These are phyloP conservation scores for Spinus pinus DNA, from an alignment of 2,797 vertebrate species.

Conservation along the genomic window DNA sequence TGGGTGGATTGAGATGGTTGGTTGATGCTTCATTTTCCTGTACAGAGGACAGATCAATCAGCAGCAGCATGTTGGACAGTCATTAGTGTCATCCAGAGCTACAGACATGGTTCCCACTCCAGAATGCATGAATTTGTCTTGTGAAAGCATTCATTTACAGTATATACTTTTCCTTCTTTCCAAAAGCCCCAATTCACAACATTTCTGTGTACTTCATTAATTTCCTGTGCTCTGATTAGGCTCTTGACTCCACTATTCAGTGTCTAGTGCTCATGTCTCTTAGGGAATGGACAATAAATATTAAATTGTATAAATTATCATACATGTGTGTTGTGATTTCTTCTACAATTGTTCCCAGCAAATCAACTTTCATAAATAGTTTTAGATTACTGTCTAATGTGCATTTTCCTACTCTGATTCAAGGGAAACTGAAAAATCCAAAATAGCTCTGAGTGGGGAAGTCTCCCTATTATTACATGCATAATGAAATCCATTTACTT, in stretches of 20 bases:
- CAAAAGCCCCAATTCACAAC: background rate
- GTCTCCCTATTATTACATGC: background rate
- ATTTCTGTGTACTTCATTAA: background rate
- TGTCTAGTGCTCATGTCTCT: background rate
- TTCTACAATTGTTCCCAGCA: background rate
- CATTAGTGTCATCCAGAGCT: background rate
- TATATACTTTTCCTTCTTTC: background rate
- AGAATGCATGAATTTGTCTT: background rate
- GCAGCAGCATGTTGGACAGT: background rate
- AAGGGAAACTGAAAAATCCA: background rate
- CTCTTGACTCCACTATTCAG: background rate
- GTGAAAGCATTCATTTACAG: background rate
- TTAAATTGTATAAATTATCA: slow-evolving; percentile 21
- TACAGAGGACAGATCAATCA: background rate
- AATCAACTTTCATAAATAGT: background rate
- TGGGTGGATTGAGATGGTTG: background rate
- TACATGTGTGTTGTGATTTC: background rate
- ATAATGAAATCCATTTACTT: background rate
- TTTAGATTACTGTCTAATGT: background rate
- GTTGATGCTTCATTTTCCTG: background rate
- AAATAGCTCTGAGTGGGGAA: background rate
- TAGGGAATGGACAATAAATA: background rate
- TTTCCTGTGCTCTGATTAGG: background rate
- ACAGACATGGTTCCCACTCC: background rate
- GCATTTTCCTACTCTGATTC: background rate